Evolutionary conservation across 2,888 invertebrate species (phyloP), one percentile per base, ranked within the genome.

Genomic region (Alloplasta piceator): DNA sequence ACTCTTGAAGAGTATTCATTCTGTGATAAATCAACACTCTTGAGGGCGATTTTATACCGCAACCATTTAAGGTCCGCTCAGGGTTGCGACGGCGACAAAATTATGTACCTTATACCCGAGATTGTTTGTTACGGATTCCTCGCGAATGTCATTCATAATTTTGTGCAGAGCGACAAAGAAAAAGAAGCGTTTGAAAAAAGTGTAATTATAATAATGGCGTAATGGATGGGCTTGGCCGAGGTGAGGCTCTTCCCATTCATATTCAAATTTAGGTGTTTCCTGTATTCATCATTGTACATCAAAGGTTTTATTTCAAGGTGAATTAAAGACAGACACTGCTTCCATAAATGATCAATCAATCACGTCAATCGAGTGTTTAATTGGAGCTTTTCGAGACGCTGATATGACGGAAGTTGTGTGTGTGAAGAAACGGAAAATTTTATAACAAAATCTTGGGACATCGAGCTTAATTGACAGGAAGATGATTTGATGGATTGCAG

Each of bases 21-120:
- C 9, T 10, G n/a, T 46, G 16, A 67, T 58, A 60, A 67, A 50
- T 66, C 58, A 50, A 48, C 14, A n/a, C 12, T 36, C 10, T 55
- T 26, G 63, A 1, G 6, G n/a, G 5, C 36, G 58, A 66, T 70
- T 56, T 61, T 10, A n/a, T 63, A 14, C 61, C 1, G 36, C 36
- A 50, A 64, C 77, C 73, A 67, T 77, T 77, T 73, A 80, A 64
- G 77, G 73, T 68, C 46, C 16, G 38, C 60, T 60, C 71, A 72
- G 66, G 60, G 66, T 63, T 46, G 56, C 6, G 16, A 14, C 26
- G 41, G 46, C 16, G 9, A 46, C 26, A 41, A 10, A 41, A 38
- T 55, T 43, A 4, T 48, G 60, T 60, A 58, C 26, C n/a, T 38
- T 60, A 66, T 61, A 63, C 41, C 50, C 46, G n/a, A 16, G 16